These are phyloP conservation scores for Neolamprologus caudopunctatus DNA, from an alignment of 2,113 vertebrate species.

Conservation along the genomic window DNA sequence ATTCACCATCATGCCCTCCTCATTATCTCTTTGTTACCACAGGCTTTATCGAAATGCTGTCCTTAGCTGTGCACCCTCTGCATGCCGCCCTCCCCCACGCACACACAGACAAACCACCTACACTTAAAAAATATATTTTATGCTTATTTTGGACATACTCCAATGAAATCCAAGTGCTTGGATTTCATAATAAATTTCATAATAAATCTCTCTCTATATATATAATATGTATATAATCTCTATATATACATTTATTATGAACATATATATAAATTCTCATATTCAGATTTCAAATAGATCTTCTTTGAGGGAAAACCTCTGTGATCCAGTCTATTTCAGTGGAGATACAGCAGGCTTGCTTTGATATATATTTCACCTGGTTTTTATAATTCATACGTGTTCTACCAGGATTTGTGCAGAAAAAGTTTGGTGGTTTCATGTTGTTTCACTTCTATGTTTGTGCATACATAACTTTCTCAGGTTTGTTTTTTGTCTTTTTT, in stretches of 20 bases:
- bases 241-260: not conserved
- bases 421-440: not conserved
- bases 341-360: not conserved
- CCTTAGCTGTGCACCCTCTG: not conserved
- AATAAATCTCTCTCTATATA: fast-evolving
- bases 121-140: not conserved
- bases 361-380: not conserved
- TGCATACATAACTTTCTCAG: not conserved
- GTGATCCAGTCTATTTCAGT: not conserved
- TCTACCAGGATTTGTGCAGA: not conserved
- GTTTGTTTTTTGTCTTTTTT: not conserved
- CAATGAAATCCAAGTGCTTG: not conserved
- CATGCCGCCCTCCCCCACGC: not conserved
- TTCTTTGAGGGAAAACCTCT: not conserved
- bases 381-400: not conserved
- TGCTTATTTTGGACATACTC: not conserved
- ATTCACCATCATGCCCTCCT: conserved; percentile 30
- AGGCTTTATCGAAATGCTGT: conserved; percentile 13
- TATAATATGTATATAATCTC: not conserved
- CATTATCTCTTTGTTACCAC: conserved; percentile 33
- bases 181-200: not conserved
- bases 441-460: not conserved
- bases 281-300: not conserved
- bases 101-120: not conserved
- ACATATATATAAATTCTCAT: not conserved